These are phyloP conservation scores for Avahi laniger DNA, from an alignment of 2,797 vertebrate genomes.

Conservation along the genomic window DNA sequence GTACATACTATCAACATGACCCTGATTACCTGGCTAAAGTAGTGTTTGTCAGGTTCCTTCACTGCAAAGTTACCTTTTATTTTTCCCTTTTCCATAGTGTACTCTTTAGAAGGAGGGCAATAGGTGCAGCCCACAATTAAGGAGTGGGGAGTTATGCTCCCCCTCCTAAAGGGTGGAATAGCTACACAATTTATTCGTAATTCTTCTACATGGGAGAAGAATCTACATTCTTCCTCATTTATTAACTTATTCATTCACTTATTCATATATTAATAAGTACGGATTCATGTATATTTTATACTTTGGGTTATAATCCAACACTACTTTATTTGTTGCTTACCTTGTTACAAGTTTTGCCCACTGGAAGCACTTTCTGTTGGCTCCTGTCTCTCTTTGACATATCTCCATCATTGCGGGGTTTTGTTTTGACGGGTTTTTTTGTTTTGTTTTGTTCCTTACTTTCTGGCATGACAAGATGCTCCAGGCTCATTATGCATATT, in stretches of 20 bases:
- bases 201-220: background rate
- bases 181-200: background rate
- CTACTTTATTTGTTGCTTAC: background rate
- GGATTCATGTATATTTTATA: background rate
- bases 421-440: too few relatives aligned
- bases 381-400: background rate
- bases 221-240: background rate
- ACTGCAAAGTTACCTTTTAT: too few relatives aligned
- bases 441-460: too few relatives aligned
- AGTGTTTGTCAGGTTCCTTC: background rate
- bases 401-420: too few relatives aligned
- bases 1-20: background rate
- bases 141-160: too few relatives aligned
- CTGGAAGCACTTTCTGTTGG: background rate
- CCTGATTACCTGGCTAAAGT: background rate
- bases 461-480: too few relatives aligned
- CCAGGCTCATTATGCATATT: too few relatives aligned
- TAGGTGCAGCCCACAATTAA: background rate
- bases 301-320: background rate
- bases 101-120: background rate
- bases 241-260: background rate
- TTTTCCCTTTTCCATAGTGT: too few relatives aligned
- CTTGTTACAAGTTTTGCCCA: background rate
- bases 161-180: too few relatives aligned
- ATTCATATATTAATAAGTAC: too few relatives aligned